Evolutionary conservation across 1,140 invertebrate genomes (phyloP).

Genomic region (Plodia interpunctella): DNA sequence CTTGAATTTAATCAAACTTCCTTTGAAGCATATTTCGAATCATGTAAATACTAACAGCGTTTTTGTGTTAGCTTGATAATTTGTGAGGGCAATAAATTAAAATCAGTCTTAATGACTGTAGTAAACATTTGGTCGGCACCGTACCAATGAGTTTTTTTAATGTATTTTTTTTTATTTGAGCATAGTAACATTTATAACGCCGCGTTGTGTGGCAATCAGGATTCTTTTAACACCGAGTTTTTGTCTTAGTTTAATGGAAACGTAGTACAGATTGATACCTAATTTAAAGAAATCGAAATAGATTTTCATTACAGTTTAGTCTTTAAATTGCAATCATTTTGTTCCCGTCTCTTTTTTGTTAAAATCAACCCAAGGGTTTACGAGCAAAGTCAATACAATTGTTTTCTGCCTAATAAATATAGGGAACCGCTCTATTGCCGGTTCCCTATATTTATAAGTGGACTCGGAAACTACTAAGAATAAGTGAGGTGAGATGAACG

Average conservation of each 20-base stretch:
- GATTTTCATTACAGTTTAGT: neutral
- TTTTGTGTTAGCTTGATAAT: slow-evolving; percentile 20
- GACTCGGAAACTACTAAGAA: slow-evolving; percentile 6
- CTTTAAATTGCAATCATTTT: no score
- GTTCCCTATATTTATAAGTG: slow-evolving; percentile 3
- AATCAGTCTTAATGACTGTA: slow-evolving; percentile 27
- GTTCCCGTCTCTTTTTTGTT: no score
- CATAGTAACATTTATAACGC: slow-evolving; percentile 24
- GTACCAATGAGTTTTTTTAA: slow-evolving; percentile 21
- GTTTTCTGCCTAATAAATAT: neutral
- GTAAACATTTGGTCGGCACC: slow-evolving; percentile 22
- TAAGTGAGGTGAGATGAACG: slow-evolving; percentile 38
- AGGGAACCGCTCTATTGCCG: neutral
- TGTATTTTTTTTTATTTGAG: neutral
- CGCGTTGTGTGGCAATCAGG: slow-evolving; percentile 17
- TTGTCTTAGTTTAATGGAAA: neutral
- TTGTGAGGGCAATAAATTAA: slow-evolving; percentile 23
- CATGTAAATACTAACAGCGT: neutral
- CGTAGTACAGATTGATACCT: neutral
- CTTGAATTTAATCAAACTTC: neutral
- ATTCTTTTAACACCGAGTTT: slow-evolving; percentile 3
- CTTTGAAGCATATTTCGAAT: neutral
- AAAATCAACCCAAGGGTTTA: neutral
- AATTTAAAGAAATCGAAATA: neutral
- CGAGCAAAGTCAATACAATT: neutral